Evolutionary conservation across 1,140 invertebrate species (phyloP).

Genomic region (Ceratina japonica): DNA sequence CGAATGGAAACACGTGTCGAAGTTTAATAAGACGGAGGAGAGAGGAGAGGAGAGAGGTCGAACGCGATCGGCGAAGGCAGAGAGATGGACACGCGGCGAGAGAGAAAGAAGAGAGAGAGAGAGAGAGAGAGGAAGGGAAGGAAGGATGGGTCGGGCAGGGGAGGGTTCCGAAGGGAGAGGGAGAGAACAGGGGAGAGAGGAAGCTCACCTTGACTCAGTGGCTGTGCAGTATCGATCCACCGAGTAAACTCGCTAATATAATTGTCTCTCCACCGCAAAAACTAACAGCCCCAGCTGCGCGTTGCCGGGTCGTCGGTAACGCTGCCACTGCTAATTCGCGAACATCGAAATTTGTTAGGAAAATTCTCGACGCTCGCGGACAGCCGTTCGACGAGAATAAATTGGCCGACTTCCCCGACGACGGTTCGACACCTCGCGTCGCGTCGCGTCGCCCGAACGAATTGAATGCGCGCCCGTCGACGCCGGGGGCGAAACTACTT

Average conservation of each 20-base stretch:
- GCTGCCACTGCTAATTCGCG: not conserved
- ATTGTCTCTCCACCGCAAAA: conserved; percentile 50
- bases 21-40: no score
- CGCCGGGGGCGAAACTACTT: not conserved
- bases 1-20: no score
- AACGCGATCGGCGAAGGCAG: no score
- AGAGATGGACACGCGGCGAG: not conserved
- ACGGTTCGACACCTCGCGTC: not conserved
- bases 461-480: not conserved
- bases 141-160: conserved; percentile 6
- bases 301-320: conserved; percentile 4
- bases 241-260: conserved; percentile 54
- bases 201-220: conserved; percentile 52
- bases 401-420: not conserved
- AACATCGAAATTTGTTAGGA: not conserved
- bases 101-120: no score
- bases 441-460: not conserved
- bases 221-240: conserved; percentile 55
- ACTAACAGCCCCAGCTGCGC: conserved; percentile 22
- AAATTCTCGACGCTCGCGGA: not conserved
- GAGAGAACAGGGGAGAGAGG: not conserved
- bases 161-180: not conserved
- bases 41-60: no score
- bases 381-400: not conserved
- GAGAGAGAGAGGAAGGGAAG: conserved; percentile 2